Conservation (phyloP, 2,797 vertebrate genomes). For the Sternotherus odoratus region DNA sequence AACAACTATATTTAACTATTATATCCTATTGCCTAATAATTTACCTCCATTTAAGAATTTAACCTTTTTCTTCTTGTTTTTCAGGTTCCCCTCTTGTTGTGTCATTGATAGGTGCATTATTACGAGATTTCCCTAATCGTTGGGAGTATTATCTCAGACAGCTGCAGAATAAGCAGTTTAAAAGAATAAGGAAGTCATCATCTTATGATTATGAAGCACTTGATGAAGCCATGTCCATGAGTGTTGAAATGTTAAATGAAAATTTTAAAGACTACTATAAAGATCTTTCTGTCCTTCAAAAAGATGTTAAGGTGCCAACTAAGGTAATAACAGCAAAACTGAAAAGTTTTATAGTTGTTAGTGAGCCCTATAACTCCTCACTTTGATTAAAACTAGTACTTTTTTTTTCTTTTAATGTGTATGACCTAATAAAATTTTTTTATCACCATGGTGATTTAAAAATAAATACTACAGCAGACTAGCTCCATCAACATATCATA, state of each 20-base stretch:
- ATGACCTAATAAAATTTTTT: not conserved
- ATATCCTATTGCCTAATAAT: not conserved
- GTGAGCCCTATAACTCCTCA: not conserved
- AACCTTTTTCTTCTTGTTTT: constrained; percentile 1
- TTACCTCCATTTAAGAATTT: not conserved
- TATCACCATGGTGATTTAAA: not conserved
- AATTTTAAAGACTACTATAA: constrained; percentile 89
- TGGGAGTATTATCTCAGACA: constrained; percentile 95
- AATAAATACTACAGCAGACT: not conserved
- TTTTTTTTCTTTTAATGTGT: accelerated
- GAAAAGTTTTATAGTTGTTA: not conserved
- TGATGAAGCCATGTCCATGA: constrained; percentile 98
- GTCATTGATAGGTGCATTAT: constrained; percentile 93
- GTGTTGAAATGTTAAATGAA: constrained; percentile 91
- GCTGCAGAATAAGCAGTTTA: constrained; percentile 93
- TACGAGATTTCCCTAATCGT: constrained; percentile 93
- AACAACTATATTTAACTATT: not conserved
- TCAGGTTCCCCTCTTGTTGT: constrained; percentile 96
- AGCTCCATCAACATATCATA: not conserved
- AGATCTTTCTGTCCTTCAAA: constrained; percentile 92
- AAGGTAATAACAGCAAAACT: constrained; percentile 84
- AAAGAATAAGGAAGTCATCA: constrained; percentile 94
- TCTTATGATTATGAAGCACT: constrained; percentile 98
- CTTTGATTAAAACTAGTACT: not conserved
- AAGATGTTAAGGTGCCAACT: constrained; percentile 94